Evolutionary conservation across 2,113 vertebrate genomes (phyloP), one percentile per base, ranked within the genome.

Genomic region (Grantiella picta): DNA sequence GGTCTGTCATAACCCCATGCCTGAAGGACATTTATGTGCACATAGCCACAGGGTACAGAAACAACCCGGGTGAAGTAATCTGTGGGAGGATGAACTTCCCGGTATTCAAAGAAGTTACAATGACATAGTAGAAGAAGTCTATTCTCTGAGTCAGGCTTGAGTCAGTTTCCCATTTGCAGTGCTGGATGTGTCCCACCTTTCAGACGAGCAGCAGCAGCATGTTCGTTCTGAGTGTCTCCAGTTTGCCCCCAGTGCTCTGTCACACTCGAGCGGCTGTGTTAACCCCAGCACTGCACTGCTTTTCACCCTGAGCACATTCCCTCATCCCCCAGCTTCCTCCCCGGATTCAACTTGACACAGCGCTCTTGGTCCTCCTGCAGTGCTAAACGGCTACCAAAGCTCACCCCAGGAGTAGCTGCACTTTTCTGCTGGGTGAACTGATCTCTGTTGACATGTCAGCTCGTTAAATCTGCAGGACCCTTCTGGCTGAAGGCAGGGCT

Each of bases 401-500:
- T 84, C 89, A 23, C 45, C 78, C 87, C 15, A 65, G 53, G 54
- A 76, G 91, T 11, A 38, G 90, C 82, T 56, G 80, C 89, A 53
- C 93, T 92, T 91, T 85, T 86, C 96, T 92, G 66, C 3, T 92
- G 94, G 87, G 75, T 96, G 96, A 90, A 45, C 91, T 96, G 95
- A 94, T 95, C 87, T 89, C 91, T 95, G 90, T 47, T 95, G 95
- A 95, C 93, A 93, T 82, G 72, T 89, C 94, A 92, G 94, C 95
- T 96, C 72, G 28, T 94, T 95, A 96, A 94, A 93, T 78, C 65
- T 38, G 42, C 82, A 71, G 75, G 87, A 84, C 71, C 90, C 75
- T 90, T 57, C 84, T 79, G 83, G 70, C 90, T 40, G 68, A 20
- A 61, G 88, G 69, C 84, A 94, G 79, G 91, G 68, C 82, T 76